Evolutionary conservation across 2,797 vertebrate genomes (phyloP).

Genomic region (Buphagus erythrorhynchus): DNA sequence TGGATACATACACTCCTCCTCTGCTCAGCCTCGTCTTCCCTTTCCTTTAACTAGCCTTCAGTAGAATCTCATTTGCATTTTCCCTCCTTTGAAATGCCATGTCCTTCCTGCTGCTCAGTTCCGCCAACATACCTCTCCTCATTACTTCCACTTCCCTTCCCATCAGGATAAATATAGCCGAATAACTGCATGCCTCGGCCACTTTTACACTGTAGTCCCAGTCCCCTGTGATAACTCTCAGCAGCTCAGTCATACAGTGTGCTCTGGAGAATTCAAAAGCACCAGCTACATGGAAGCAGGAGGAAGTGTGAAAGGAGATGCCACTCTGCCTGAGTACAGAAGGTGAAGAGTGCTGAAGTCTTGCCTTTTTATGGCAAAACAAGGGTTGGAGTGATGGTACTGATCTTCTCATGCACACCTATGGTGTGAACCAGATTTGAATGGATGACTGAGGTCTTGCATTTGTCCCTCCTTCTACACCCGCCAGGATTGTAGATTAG

Average conservation of each 20-base stretch:
- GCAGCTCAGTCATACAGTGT: not conserved
- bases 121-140: not conserved
- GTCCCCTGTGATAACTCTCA: not conserved
- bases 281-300: not conserved
- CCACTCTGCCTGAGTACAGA: not conserved
- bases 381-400: not conserved
- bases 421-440: not conserved
- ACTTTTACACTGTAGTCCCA: not conserved
- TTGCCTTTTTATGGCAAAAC: not conserved
- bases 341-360: not conserved
- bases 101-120: conserved; percentile 13
- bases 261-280: not conserved
- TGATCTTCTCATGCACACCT: not conserved
- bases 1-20: not conserved
- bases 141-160: conserved; percentile 3
- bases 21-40: not conserved
- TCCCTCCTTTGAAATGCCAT: conserved; percentile 4
- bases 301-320: not conserved
- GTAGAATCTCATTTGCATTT: not conserved
- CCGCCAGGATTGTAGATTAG: accelerated
- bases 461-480: not conserved
- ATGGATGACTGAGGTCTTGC: not conserved
- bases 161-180: not conserved
- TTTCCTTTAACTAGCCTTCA: not conserved
- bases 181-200: not conserved